Base-by-base conservation (phyloP, 2,113 vertebrate genomes). In the Alethe castanea region DNA sequence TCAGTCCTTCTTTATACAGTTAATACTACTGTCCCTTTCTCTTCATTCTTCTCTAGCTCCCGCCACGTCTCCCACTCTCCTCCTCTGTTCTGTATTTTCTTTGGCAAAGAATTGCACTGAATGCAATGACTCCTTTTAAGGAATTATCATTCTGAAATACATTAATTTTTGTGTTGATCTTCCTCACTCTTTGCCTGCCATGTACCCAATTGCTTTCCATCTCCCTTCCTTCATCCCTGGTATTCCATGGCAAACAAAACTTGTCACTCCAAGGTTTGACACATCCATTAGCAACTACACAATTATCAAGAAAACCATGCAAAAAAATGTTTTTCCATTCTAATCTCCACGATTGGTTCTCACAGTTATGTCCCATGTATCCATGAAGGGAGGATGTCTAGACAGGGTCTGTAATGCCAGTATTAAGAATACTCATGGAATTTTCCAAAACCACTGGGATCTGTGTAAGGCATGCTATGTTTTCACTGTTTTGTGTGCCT, bases 361-460 rank as follows among this genome's bases (percentile, higher is more conserved):
- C 33, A 42, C 31, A 72, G 18, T 35, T 81, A 33, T 81, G 36
- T 61, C 69, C 72, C 2, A 18, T 15, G 19, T 76, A 9, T 35
- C 69, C 65, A 76, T 15, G 25, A 88, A 86, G 24, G 11, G 23
- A 89, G 33, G 33, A 79, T 1, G 22, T 85, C 88, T 95, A 59
- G 45, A 72, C 77, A 15, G 33, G 20, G 38, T 79, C 40, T 50
- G 23, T 67, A 81, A 81, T 2, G 9, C 19, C 52, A 89, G 9
- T 74, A 67, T 78, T 94, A 76, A 74, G 90, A 81, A 86, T 86
- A 62, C 6, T 8, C 77, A 71, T 2, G 25, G 72, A 94, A 87
- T 92, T 94, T 89, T 95, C 70, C 91, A 92, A 94, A 94, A 81
- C 69, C 65, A 87, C 57, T 42, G 48, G 20, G 66, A 81, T 64